Conservation (phyloP, 2,888 invertebrate genomes). For the Agrochola macilenta region DNA sequence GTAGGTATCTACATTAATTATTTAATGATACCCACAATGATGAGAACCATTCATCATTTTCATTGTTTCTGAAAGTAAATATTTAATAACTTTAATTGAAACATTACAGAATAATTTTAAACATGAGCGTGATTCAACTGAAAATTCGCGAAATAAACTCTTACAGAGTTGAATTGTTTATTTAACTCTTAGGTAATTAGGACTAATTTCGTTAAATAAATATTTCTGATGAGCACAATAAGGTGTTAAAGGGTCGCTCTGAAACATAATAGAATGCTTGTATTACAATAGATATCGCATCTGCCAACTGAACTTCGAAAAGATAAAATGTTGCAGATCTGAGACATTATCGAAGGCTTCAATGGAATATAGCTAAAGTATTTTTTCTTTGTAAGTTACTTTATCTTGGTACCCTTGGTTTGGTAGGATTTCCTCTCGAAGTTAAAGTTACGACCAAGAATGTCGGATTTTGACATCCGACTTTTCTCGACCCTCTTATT, state of each 20-base stretch:
- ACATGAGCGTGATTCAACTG: constrained; percentile 1
- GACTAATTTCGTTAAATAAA: constrained; percentile 9
- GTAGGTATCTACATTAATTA: too few species aligned
- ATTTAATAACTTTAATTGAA: not conserved
- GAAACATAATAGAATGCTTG: not conserved
- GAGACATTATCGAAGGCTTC: constrained; percentile 7
- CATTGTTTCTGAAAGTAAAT: constrained; percentile 2
- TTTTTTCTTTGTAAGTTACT: constrained; percentile 24
- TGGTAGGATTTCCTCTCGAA: constrained; percentile 25
- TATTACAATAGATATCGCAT: not conserved
- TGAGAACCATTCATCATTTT: not conserved
- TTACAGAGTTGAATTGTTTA: not conserved
- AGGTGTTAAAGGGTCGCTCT: not conserved
- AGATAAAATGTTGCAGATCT: constrained; percentile 17
- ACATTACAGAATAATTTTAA: constrained; percentile 5
- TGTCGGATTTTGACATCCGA: constrained; percentile 11
- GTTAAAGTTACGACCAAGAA: not conserved
- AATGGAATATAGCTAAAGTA: constrained; percentile 7
- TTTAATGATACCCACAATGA: not conserved
- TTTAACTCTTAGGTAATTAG: not conserved
- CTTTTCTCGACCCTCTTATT: constrained; percentile 4
- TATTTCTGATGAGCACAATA: not conserved
- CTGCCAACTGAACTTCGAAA: not conserved
- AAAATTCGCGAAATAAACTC: not conserved
- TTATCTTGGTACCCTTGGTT: constrained; percentile 15